A percentile compares a stretch with the other conserved stretches of the same genome.
These are phyloP conservation scores for Centropus unirufus DNA, from an alignment of 2,113 vertebrate species.

Conservation along the genomic window DNA sequence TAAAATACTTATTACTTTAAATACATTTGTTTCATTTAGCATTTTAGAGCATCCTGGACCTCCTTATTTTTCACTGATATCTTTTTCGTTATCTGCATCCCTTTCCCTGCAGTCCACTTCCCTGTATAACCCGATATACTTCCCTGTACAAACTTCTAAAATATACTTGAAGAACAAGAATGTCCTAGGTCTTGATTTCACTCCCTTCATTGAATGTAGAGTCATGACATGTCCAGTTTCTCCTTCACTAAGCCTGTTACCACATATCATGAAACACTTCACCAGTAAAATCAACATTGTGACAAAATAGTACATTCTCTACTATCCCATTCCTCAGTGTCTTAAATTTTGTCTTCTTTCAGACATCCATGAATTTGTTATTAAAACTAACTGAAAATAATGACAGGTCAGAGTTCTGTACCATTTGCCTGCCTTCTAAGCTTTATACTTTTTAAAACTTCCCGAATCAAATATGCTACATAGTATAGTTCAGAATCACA, in stretches of 20 bases:
- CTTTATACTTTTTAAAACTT: not conserved
- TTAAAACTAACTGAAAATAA: not conserved
- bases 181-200: not conserved
- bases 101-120: not conserved
- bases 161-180: not conserved
- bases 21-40: conserved; percentile 26
- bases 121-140: no score
- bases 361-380: not conserved
- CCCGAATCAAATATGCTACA: not conserved
- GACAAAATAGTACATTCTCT: not conserved
- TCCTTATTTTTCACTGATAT: not conserved
- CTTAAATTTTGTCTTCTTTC: not conserved
- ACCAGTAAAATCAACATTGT: not conserved
- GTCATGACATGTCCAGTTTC: not conserved
- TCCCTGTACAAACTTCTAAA: not conserved
- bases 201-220: not conserved
- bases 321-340: not conserved
- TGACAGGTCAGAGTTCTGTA: not conserved
- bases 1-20: conserved; percentile 50
- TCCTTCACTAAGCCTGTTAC: not conserved
- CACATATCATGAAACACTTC: not conserved
- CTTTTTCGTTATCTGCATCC: not conserved
- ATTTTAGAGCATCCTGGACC: not conserved
- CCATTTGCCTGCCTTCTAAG: not conserved
- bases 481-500: not conserved